Percentiles rank a stretch among this genome's conserved stretches.
Evolutionary conservation across 2,113 vertebrate species (phyloP).

Genomic region (Phaetusa simplex): DNA sequence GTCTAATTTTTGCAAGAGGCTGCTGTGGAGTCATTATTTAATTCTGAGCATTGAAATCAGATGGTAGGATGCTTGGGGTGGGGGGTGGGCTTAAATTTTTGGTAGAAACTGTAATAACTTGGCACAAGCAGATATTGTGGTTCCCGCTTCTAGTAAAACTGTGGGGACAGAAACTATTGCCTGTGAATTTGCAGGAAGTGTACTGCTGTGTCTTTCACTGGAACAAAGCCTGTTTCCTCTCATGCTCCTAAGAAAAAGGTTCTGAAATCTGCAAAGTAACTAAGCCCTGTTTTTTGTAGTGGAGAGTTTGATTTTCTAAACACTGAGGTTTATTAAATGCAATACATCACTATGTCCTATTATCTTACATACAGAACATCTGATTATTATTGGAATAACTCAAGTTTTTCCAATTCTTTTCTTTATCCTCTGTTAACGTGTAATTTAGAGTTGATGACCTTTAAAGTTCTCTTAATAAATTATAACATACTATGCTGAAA

Average conservation of each 20-base stretch:
- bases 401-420: not conserved
- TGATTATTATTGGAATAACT: constrained; percentile 18
- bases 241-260: not conserved
- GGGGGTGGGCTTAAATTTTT: not conserved
- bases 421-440: not conserved
- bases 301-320: not conserved
- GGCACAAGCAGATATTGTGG: not conserved
- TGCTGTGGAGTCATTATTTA: not conserved
- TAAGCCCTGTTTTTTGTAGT: not conserved
- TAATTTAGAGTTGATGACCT: not conserved
- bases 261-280: not conserved
- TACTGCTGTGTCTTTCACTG: not conserved
- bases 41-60: not conserved
- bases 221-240: not conserved
- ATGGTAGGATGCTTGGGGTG: no score
- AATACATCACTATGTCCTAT: not conserved
- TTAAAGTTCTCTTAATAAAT: constrained; percentile 4
- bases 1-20: not conserved
- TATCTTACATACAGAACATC: not conserved
- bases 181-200: not conserved
- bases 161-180: not conserved
- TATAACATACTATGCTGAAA: not conserved
- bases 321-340: not conserved
- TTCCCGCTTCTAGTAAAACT: not conserved
- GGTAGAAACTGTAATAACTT: not conserved